phyloP scores from a whole-genome alignment of 2,797 vertebrate species.

The Yasuhikotakia modesta region DNA sequence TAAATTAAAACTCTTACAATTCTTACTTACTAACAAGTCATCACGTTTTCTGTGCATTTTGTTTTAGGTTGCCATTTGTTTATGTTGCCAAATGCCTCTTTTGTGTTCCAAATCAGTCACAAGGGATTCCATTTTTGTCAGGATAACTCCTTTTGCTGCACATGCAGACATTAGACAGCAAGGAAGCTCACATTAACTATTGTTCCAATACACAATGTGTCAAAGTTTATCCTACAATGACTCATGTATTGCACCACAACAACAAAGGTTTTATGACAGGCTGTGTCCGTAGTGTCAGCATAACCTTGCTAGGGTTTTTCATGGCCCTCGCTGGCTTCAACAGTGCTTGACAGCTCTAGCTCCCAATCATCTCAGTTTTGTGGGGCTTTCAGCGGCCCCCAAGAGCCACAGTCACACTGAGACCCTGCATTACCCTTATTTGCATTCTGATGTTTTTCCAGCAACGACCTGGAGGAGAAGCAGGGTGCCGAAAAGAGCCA shows the following conservation, averaged over 20 bases:
- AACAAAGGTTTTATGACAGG: not conserved
- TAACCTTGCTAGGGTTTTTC: slow-evolving; percentile 30
- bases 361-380: slow-evolving; percentile 35
- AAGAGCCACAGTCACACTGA: slow-evolving; percentile 37
- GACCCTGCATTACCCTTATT: slow-evolving; percentile 58
- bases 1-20: too few relatives aligned
- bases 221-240: not conserved
- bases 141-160: too few relatives aligned
- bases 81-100: too few relatives aligned
- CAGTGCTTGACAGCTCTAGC: slow-evolving; percentile 34
- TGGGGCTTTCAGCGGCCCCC: not conserved
- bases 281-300: not conserved
- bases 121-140: too few relatives aligned
- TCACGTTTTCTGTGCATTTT: too few relatives aligned
- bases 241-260: not conserved
- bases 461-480: slow-evolving; percentile 2
- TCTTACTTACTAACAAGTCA: too few relatives aligned
- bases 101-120: too few relatives aligned
- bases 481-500: not conserved
- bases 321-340: slow-evolving; percentile 34
- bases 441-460: slow-evolving; percentile 42
- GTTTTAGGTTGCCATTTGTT: too few relatives aligned
- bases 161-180: too few relatives aligned
- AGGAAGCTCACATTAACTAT: not conserved
- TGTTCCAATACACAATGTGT: not conserved